Conservation (phyloP, 1,140 invertebrate species). For the Dendroctonus valens region DNA sequence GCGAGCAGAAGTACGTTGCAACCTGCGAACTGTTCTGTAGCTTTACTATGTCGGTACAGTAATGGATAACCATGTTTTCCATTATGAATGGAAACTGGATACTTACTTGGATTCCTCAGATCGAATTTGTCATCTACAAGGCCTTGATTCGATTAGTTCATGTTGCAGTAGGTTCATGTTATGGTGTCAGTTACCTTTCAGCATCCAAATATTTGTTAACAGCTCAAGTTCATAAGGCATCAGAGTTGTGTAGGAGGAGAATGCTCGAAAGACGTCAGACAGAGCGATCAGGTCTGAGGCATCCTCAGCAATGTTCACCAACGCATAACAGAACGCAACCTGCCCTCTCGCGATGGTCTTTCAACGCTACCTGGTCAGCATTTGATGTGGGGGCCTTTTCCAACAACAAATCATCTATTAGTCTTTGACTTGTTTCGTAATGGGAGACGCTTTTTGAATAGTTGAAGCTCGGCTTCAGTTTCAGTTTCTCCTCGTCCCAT, state of each 20-base stretch:
- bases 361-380: not conserved
- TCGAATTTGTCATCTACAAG: not conserved
- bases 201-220: slow-evolving; percentile 18
- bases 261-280: slow-evolving; percentile 11
- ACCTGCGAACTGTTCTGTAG: slow-evolving; percentile 20
- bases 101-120: not conserved
- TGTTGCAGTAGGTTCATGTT: not conserved
- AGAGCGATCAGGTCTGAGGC: slow-evolving; percentile 9
- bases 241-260: slow-evolving; percentile 19
- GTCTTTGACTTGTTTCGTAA: slow-evolving; percentile 31
- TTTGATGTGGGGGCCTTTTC: slow-evolving; percentile 1
- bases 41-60: slow-evolving; percentile 31
- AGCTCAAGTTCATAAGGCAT: slow-evolving; percentile 28
- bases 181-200: slow-evolving; percentile 5
- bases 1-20: slow-evolving; percentile 16
- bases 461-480: slow-evolving; percentile 7
- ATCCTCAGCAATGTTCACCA: slow-evolving; percentile 16
- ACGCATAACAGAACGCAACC: slow-evolving; percentile 31
- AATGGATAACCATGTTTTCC: slow-evolving; percentile 27
- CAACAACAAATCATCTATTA: slow-evolving; percentile 28
- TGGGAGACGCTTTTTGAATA: slow-evolving; percentile 16
- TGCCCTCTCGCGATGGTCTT: slow-evolving; percentile 30
- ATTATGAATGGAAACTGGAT: slow-evolving; percentile 29
- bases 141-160: not conserved
- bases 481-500: slow-evolving; percentile 23